A percentile compares a stretch with the other conserved stretches of the same genome.
Evolutionary conservation across 2,888 invertebrate genomes (phyloP).

Genomic region (Monoplex corrugatus): DNA sequence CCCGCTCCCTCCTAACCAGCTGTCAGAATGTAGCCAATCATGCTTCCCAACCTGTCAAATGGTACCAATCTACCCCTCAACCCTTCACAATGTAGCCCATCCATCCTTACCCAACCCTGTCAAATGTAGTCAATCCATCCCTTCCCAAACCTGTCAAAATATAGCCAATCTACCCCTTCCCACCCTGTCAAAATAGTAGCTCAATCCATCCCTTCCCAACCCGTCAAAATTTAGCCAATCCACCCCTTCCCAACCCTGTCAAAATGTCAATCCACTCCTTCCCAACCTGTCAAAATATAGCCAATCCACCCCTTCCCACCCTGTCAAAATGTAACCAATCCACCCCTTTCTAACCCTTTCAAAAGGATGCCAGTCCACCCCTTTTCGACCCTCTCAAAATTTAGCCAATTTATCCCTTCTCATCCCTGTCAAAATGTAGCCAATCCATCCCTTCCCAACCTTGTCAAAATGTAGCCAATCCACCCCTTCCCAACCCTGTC

Average conservation of each 20-base stretch:
- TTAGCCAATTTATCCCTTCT: too few relatives aligned
- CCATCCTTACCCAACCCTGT: not conserved
- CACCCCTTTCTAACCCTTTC: too few relatives aligned
- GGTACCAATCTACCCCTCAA: not conserved
- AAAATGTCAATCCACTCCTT: not conserved
- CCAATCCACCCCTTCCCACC: not conserved
- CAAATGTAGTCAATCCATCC: not conserved
- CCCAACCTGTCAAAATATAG: not conserved
- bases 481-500: not conserved
- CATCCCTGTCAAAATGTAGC: too few relatives aligned
- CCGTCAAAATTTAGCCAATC: too few relatives aligned
- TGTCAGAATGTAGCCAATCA: too few relatives aligned
- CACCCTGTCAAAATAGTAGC: not conserved
- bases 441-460: not conserved
- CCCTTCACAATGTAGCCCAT: not conserved
- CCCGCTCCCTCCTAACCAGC: not conserved
- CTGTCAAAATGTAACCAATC: too few relatives aligned
- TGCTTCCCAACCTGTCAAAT: too few relatives aligned
- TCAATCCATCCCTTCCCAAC: not conserved
- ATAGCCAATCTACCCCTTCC: not conserved
- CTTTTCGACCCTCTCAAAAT: not conserved
- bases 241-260: not conserved
- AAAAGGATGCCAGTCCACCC: too few relatives aligned
- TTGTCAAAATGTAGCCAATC: too few relatives aligned
- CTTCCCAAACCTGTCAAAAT: not conserved